Evolutionary conservation across 2,888 invertebrate genomes (phyloP).

Genomic region (Microplitis deprimator): DNA sequence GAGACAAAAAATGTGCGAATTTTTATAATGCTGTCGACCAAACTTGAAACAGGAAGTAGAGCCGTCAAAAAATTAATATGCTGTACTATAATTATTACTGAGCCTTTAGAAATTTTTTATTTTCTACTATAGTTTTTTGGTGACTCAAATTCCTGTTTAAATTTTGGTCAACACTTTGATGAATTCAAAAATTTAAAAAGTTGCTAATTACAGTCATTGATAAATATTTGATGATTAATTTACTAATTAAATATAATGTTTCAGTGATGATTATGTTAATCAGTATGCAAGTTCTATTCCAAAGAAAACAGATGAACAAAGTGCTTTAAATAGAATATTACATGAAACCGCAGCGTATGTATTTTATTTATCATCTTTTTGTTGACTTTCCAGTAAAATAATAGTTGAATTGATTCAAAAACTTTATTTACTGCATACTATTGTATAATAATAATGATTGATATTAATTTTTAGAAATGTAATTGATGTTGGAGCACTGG

Average conservation of each 20-base stretch:
- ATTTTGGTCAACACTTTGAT: too few relatives aligned
- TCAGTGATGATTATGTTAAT: conserved; percentile 78
- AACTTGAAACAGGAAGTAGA: too few relatives aligned
- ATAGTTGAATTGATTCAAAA: neutral
- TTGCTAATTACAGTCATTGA: neutral
- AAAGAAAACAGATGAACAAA: conserved; percentile 91
- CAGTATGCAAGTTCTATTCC: conserved; percentile 78
- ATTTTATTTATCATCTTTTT: conserved; percentile 29
- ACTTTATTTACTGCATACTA: neutral
- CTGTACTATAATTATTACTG: too few relatives aligned
- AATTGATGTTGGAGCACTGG: conserved; percentile 93
- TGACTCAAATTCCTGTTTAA: too few relatives aligned
- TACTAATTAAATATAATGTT: neutral
- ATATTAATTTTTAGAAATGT: conserved; percentile 80
- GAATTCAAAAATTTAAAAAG: too few relatives aligned
- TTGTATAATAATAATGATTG: neutral
- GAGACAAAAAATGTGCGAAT: too few relatives aligned
- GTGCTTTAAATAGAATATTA: conserved; percentile 89
- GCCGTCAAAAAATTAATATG: too few relatives aligned
- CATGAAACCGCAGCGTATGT: conserved; percentile 92
- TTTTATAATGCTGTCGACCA: too few relatives aligned
- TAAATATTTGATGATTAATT: neutral
- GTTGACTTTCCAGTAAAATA: conserved; percentile 28
- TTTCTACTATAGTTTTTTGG: too few relatives aligned
- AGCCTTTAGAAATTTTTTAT: too few relatives aligned